Conservation (phyloP, 1,140 invertebrate species). For the Glossosoma conforme region DNA sequence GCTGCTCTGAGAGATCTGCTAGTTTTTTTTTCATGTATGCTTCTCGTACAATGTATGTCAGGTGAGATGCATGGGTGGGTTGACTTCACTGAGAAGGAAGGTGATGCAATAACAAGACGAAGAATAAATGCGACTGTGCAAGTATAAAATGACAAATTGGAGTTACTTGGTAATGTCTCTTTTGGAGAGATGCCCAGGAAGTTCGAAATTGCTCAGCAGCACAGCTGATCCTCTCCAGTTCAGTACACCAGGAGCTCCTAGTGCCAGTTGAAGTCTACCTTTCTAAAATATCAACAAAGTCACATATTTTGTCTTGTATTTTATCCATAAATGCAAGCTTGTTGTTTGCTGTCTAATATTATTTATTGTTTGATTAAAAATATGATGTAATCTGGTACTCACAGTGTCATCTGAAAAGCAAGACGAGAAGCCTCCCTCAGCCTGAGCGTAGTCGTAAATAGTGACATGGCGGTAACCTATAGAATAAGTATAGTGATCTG, state of each 20-base stretch:
- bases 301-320: background rate
- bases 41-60: too few species aligned
- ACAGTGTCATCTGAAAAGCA: background rate
- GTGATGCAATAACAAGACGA: too few species aligned
- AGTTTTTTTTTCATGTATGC: too few species aligned
- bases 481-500: too few species aligned
- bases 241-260: slow-evolving; percentile 44
- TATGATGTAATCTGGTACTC: background rate
- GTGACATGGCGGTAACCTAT: too few species aligned
- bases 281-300: too few species aligned
- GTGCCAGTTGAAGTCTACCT: slow-evolving; percentile 31
- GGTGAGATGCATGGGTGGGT: too few species aligned
- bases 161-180: slow-evolving; percentile 4
- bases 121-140: too few species aligned
- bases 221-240: slow-evolving; percentile 40
- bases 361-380: slow-evolving; percentile 1
- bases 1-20: too few species aligned
- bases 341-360: background rate
- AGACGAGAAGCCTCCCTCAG: background rate
- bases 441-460: background rate
- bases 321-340: background rate
- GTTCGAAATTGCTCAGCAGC: slow-evolving; percentile 9
- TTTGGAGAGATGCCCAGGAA: slow-evolving; percentile 12
- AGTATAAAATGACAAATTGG: background rate
- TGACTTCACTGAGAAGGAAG: too few species aligned